These are phyloP conservation scores for Potamarius usumacintae DNA, from an alignment of 2,113 vertebrate species.

Conservation along the genomic window DNA sequence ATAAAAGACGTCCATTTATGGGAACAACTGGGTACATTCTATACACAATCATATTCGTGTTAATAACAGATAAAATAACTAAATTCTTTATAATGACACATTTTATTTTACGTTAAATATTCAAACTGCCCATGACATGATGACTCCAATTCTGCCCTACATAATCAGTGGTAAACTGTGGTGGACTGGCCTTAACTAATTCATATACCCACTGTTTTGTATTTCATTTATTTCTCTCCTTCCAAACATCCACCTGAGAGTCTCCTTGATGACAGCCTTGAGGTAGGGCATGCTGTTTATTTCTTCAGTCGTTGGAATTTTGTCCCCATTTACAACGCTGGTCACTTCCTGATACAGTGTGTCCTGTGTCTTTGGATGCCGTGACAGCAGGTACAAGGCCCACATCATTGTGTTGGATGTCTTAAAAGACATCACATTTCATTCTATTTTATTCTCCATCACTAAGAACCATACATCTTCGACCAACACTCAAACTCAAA, in stretches of 20 bases:
- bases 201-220: not conserved
- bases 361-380: conserved; percentile 72
- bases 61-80: not conserved
- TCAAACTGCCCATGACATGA: too few relatives aligned
- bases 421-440: conserved; percentile 61
- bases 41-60: conserved; percentile 34
- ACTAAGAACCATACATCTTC: not conserved
- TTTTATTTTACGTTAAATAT: not conserved
- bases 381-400: conserved; percentile 85
- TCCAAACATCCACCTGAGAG: conserved; percentile 77
- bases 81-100: not conserved
- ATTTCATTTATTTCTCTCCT: not conserved
- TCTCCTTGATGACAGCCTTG: conserved; percentile 86
- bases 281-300: conserved; percentile 82
- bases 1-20: conserved; percentile 63
- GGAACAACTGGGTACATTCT: conserved; percentile 77
- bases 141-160: not conserved
- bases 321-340: conserved; percentile 58
- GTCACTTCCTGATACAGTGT: conserved; percentile 81
- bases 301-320: conserved; percentile 75
- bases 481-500: not conserved
- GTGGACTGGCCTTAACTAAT: not conserved
- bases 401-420: conserved; percentile 90
- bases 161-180: not conserved
- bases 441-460: not conserved